phyloP scores from a whole-genome alignment of 2,113 vertebrate genomes.

The Parotia lawesii region DNA sequence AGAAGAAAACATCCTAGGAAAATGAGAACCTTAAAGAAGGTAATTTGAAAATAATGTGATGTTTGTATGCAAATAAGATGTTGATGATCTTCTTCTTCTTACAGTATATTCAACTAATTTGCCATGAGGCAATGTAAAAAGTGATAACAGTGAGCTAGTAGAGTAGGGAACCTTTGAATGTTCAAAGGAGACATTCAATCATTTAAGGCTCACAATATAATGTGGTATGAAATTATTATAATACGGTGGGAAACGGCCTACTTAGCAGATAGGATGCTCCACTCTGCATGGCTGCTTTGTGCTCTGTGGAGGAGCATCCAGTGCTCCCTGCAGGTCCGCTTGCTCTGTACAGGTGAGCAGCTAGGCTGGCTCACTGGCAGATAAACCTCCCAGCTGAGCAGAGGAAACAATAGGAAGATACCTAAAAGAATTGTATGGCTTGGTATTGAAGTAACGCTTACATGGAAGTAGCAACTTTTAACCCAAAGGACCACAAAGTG shows the following conservation, averaged over 20 bases:
- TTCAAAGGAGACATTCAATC: slow-evolving; percentile 47
- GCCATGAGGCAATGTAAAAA: background rate
- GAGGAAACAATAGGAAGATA: background rate
- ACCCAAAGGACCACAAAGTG: background rate
- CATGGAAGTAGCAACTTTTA: background rate
- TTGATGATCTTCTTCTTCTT: slow-evolving; percentile 14
- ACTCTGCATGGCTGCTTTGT: background rate
- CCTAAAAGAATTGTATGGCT: background rate
- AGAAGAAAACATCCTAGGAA: slow-evolving; percentile 9
- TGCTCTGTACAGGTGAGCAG: background rate
- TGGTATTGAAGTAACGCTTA: background rate
- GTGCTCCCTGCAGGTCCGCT: background rate
- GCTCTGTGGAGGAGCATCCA: background rate
- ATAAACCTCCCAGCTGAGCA: background rate
- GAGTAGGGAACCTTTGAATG: background rate
- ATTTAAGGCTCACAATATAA: slow-evolving; percentile 28
- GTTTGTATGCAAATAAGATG: slow-evolving; percentile 36
- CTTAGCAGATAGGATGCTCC: slow-evolving; percentile 3
- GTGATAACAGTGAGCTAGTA: background rate
- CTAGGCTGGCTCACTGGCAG: background rate
- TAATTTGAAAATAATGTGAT: slow-evolving; percentile 32
- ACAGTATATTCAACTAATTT: slow-evolving; percentile 27
- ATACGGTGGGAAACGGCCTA: background rate
- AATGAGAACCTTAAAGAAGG: slow-evolving; percentile 31
- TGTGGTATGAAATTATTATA: slow-evolving; percentile 26